phyloP scores from a whole-genome alignment of 2,888 invertebrate genomes.

The Argynnis bischoffii region DNA sequence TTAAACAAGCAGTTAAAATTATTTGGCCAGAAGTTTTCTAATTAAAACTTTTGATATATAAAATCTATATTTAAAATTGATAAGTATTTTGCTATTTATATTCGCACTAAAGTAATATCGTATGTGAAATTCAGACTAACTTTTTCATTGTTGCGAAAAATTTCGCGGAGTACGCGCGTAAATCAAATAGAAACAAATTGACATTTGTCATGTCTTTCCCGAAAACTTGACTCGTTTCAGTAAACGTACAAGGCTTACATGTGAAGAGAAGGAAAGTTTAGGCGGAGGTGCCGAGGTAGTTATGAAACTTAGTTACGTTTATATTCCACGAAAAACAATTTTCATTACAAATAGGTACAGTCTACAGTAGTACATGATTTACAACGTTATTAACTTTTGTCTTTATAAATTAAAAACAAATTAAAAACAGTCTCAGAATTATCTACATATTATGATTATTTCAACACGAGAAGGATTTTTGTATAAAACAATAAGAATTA shows the following conservation, averaged over 20 bases:
- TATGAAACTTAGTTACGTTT: slow-evolving; percentile 14
- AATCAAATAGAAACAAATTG: slow-evolving; percentile 32
- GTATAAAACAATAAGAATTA: not conserved
- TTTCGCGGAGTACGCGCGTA: slow-evolving; percentile 8
- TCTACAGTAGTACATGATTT: slow-evolving; percentile 8
- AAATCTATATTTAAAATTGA: not conserved
- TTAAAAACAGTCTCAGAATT: too few species aligned
- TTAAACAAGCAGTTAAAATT: not conserved
- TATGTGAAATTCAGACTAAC: not conserved
- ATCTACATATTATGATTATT: too few species aligned
- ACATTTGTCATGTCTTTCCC: slow-evolving; percentile 29
- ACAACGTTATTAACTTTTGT: not conserved
- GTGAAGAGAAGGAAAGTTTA: slow-evolving; percentile 20
- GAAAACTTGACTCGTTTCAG: slow-evolving; percentile 26
- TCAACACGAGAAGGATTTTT: not conserved
- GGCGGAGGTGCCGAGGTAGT: slow-evolving; percentile 17
- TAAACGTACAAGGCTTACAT: slow-evolving; percentile 20
- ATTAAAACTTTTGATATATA: slow-evolving; percentile 3
- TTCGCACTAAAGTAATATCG: not conserved
- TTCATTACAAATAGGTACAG: slow-evolving; percentile 7
- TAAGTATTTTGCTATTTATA: not conserved
- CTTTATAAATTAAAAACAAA: too few species aligned
- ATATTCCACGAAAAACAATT: slow-evolving; percentile 13
- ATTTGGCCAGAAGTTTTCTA: not conserved
- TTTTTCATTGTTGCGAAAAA: slow-evolving; percentile 16